These are phyloP conservation scores for Amblyteles armatorius DNA, from an alignment of 2,888 invertebrate species.

Conservation along the genomic window DNA sequence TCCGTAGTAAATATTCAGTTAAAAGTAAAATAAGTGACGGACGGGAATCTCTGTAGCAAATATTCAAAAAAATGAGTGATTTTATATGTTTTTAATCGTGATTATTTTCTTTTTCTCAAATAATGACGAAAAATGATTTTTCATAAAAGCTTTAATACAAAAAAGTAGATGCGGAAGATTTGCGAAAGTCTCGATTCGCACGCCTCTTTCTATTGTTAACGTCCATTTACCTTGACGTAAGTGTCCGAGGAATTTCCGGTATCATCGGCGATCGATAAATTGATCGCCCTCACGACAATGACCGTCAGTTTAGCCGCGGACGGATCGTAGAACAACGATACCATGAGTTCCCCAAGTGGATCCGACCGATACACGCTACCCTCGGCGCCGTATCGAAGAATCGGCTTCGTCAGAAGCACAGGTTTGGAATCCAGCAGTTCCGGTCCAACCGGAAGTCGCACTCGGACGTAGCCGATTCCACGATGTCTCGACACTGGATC, in stretches of 20 bases:
- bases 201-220: background rate
- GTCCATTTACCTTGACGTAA: slow-evolving; percentile 84
- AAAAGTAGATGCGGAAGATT: no score
- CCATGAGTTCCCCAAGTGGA: slow-evolving; percentile 86
- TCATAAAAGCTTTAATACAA: no score
- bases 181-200: background rate
- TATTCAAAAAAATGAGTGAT: no score
- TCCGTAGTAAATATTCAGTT: no score
- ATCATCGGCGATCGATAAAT: slow-evolving; percentile 84
- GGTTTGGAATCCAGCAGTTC: slow-evolving; percentile 86
- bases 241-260: slow-evolving; percentile 84
- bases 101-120: no score
- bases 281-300: slow-evolving; percentile 86
- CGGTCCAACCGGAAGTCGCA: slow-evolving; percentile 86
- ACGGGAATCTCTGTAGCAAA: no score
- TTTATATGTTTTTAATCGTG: no score
- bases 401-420: slow-evolving; percentile 86
- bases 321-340: slow-evolving; percentile 86
- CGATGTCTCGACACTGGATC: slow-evolving; percentile 89
- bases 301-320: slow-evolving; percentile 87
- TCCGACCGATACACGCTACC: slow-evolving; percentile 85
- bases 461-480: slow-evolving; percentile 87
- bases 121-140: no score
- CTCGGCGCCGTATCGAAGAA: slow-evolving; percentile 85
- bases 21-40: no score